These are phyloP conservation scores for Calidris pugnax DNA, from an alignment of 2,113 vertebrate species.

Conservation along the genomic window DNA sequence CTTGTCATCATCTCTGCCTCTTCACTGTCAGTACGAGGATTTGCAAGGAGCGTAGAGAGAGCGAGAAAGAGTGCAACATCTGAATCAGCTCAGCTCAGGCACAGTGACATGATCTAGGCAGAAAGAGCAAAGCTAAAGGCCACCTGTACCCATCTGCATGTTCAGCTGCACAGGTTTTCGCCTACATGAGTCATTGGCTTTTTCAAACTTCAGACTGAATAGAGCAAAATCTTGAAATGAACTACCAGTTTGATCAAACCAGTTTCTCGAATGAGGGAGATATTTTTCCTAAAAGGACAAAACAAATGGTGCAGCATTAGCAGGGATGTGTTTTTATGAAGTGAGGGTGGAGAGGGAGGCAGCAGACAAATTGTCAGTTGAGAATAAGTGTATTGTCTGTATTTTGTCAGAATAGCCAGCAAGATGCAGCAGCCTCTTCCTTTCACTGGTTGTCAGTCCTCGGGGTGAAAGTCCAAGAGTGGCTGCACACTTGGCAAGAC, in stretches of 20 bases:
- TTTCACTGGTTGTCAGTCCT: fast-evolving
- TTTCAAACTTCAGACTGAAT: neutral
- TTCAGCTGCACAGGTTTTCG: neutral
- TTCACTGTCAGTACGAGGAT: neutral
- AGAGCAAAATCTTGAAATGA: neutral
- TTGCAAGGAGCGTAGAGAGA: neutral
- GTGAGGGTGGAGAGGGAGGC: neutral
- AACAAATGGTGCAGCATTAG: neutral
- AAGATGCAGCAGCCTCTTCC: neutral
- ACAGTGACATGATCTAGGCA: neutral
- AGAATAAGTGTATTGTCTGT: neutral
- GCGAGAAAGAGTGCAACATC: neutral
- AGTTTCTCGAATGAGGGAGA: neutral
- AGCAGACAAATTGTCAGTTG: neutral
- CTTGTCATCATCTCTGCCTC: neutral
- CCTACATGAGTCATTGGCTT: neutral
- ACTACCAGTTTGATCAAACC: neutral
- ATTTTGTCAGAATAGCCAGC: neutral
- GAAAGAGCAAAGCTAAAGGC: slow-evolving; percentile 18
- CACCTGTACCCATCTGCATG: neutral
- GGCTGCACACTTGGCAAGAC: fast-evolving
- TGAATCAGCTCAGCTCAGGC: neutral
- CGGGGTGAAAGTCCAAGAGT: fast-evolving
- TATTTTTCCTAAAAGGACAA: neutral
- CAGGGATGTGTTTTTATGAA: neutral